phyloP scores from a whole-genome alignment of 2,113 vertebrate species.

The Verasper variegatus region DNA sequence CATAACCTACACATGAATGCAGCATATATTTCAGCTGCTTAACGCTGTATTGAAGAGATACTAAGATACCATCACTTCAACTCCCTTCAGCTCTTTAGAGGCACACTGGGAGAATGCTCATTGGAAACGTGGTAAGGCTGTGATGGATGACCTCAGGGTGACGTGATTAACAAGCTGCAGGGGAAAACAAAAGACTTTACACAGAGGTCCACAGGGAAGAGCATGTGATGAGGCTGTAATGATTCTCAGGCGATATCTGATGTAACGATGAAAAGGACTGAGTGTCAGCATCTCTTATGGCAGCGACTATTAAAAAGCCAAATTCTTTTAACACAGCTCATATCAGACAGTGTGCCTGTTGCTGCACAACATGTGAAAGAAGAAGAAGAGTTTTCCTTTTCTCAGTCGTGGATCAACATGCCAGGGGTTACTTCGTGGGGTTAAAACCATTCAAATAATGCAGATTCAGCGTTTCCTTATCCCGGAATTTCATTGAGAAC shows the following conservation, averaged over 20 bases:
- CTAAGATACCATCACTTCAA: conserved; percentile 6
- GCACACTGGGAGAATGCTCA: conserved; percentile 31
- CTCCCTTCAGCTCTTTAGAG: conserved; percentile 23
- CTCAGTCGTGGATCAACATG: background rate
- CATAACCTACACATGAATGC: conserved; percentile 2
- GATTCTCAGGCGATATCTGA: conserved; percentile 38
- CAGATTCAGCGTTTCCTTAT: background rate
- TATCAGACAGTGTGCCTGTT: background rate
- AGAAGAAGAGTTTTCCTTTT: background rate
- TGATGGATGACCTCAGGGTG: conserved; percentile 49
- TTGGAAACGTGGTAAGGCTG: conserved; percentile 49
- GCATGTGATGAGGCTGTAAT: conserved; percentile 22
- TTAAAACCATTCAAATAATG: conserved; percentile 4
- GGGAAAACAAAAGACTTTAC: conserved; percentile 39
- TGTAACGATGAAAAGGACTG: background rate
- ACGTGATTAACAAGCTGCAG: conserved; percentile 48
- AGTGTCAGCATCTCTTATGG: conserved; percentile 19
- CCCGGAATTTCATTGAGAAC: background rate
- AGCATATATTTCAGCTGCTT: conserved; percentile 24
- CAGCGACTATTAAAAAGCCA: background rate
- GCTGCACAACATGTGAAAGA: background rate
- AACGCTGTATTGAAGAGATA: conserved; percentile 2
- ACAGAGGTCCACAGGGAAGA: background rate
- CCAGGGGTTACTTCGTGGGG: background rate
- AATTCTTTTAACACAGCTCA: background rate